Percentiles rank a stretch among this genome's conserved stretches.
Conservation (phyloP, 2,888 invertebrate genomes). For the Mimachlamys varia region DNA sequence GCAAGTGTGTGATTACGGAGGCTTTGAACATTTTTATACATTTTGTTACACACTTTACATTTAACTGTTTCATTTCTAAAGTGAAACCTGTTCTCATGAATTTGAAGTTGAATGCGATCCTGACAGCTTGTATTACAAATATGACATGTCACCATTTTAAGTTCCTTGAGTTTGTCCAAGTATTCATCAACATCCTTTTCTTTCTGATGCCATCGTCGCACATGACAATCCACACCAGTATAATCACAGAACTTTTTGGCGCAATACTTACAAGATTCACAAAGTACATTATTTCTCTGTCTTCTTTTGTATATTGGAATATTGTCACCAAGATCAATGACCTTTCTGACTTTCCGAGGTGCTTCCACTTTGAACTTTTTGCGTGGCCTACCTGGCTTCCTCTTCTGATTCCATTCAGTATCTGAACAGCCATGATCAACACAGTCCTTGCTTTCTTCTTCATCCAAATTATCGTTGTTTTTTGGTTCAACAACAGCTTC, state of each 20-base stretch:
- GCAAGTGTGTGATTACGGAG: conserved; percentile 63
- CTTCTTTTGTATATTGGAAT: conserved; percentile 50
- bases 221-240: conserved; percentile 64
- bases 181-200: conserved; percentile 57
- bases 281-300: conserved; percentile 51
- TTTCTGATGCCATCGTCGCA: conserved; percentile 58
- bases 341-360: conserved; percentile 36
- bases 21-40: conserved; percentile 59
- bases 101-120: conserved; percentile 55
- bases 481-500: background rate
- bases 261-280: conserved; percentile 65
- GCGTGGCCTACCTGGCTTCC: background rate
- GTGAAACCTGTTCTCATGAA: conserved; percentile 62
- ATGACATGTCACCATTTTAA: conserved; percentile 58
- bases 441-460: background rate
- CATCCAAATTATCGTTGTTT: background rate
- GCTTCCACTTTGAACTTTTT: conserved; percentile 38
- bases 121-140: conserved; percentile 57
- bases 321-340: conserved; percentile 42
- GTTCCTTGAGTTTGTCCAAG: conserved; percentile 57
- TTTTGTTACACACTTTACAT: conserved; percentile 63
- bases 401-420: conserved; percentile 40
- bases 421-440: conserved; percentile 41
- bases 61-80: conserved; percentile 43
- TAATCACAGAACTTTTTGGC: conserved; percentile 61